phyloP scores from a whole-genome alignment of 2,888 invertebrate species.

The Opisthograptis luteolata region DNA sequence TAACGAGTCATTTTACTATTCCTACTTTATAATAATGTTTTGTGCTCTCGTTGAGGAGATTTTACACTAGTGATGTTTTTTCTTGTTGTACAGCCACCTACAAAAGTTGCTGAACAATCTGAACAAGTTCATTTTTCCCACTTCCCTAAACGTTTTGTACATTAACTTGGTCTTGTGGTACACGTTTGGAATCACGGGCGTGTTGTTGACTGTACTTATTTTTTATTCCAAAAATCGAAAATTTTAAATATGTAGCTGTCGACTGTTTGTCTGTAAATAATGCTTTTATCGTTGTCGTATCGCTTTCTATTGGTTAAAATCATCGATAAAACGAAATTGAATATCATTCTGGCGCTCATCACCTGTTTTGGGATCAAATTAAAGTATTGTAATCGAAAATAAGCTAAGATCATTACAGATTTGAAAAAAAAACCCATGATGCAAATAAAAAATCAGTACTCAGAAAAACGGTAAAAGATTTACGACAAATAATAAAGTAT shows the following conservation, averaged over 20 bases:
- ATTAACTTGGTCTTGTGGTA: too few species aligned
- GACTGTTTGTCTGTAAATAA: slow-evolving; percentile 36
- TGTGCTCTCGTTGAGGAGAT: too few species aligned
- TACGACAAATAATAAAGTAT: too few species aligned
- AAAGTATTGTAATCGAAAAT: slow-evolving; percentile 44
- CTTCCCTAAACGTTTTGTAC: too few species aligned
- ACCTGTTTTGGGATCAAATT: slow-evolving; percentile 77
- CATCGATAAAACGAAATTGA: slow-evolving; percentile 41
- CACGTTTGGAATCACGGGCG: neutral
- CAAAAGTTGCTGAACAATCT: too few species aligned
- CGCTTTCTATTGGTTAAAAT: slow-evolving; percentile 48
- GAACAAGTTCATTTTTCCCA: too few species aligned
- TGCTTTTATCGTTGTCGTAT: slow-evolving; percentile 48
- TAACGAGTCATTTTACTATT: too few species aligned
- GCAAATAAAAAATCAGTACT: too few species aligned
- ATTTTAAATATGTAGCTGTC: slow-evolving; percentile 25
- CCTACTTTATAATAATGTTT: too few species aligned
- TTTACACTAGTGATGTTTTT: too few species aligned
- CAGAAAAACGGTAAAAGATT: too few species aligned
- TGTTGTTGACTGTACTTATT: neutral
- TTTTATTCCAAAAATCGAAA: slow-evolving; percentile 17
- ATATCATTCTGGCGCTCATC: slow-evolving; percentile 56
- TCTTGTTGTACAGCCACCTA: too few species aligned
- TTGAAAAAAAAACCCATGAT: slow-evolving; percentile 12
- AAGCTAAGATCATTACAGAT: slow-evolving; percentile 30